Conservation (phyloP, 2,888 invertebrate species). For the Lasioglossum vierecki region DNA sequence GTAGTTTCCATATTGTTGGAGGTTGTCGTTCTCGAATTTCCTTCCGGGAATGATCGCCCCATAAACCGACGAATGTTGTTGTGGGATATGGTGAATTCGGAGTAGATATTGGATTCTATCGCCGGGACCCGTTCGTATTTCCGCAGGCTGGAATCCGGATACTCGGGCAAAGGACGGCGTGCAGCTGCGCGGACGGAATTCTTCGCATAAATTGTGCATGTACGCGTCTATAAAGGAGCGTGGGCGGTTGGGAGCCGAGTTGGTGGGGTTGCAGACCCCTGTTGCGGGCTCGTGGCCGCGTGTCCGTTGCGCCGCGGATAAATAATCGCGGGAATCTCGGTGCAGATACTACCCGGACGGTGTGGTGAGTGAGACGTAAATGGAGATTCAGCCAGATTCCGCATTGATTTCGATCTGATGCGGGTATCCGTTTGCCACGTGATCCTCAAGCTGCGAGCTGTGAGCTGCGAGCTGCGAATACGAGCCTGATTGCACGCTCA, state of each 20-base stretch:
- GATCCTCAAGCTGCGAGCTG: background rate
- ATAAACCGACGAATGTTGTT: background rate
- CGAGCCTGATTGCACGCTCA: background rate
- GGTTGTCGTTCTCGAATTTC: background rate
- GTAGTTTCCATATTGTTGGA: background rate
- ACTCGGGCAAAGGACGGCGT: slow-evolving; percentile 49
- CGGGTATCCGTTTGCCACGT: slow-evolving; percentile 54
- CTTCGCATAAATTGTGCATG: slow-evolving; percentile 71
- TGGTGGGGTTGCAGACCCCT: slow-evolving; percentile 54
- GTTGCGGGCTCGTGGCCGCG: slow-evolving; percentile 36
- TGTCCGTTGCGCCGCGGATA: slow-evolving; percentile 55
- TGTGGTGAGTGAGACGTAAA: slow-evolving; percentile 75
- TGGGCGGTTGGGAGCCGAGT: slow-evolving; percentile 55
- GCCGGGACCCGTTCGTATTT: slow-evolving; percentile 51
- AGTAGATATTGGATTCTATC: background rate
- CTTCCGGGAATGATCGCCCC: background rate
- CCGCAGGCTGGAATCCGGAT: slow-evolving; percentile 70
- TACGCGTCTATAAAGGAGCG: slow-evolving; percentile 55
- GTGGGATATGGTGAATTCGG: slow-evolving; percentile 14
- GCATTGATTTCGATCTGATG: slow-evolving; percentile 73
- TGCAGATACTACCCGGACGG: slow-evolving; percentile 62
- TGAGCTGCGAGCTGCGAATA: slow-evolving; percentile 5
- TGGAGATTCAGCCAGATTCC: slow-evolving; percentile 73
- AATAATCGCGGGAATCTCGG: slow-evolving; percentile 75
- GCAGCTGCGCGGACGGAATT: slow-evolving; percentile 71